These are phyloP conservation scores for Ciconia stormi DNA, from an alignment of 2,113 vertebrate species.

Conservation along the genomic window DNA sequence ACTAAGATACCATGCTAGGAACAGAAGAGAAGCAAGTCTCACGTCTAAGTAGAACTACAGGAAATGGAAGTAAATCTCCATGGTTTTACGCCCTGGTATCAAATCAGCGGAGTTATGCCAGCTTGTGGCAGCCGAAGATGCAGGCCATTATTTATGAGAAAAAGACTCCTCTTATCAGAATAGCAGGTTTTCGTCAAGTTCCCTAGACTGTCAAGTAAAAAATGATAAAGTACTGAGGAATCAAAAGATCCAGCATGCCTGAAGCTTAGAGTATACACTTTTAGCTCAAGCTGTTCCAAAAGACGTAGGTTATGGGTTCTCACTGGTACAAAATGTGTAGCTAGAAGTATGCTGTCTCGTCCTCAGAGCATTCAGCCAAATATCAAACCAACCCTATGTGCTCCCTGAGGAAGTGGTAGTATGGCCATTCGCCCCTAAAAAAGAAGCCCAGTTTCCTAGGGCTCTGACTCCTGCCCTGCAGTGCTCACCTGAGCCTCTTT, in stretches of 20 bases:
- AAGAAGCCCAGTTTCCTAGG: neutral
- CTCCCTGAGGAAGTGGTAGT: neutral
- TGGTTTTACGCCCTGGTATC: neutral
- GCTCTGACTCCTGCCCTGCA: neutral
- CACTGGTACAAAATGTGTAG: neutral
- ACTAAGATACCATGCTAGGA: neutral
- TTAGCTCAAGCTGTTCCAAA: neutral
- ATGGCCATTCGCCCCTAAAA: neutral
- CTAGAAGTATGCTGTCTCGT: neutral
- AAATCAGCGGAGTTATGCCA: neutral
- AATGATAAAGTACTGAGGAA: neutral
- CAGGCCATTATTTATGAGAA: neutral
- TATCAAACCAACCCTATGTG: rapidly evolving
- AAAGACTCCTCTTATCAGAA: neutral
- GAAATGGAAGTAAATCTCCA: neutral
- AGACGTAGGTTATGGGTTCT: neutral
- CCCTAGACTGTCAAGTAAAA: neutral
- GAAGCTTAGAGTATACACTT: neutral
- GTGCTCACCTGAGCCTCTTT: neutral
- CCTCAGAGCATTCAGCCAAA: neutral
- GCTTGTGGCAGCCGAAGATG: neutral
- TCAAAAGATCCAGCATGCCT: neutral
- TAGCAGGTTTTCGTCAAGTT: neutral
- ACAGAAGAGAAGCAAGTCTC: neutral
- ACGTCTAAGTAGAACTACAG: neutral